phyloP scores from a whole-genome alignment of 2,113 vertebrate genomes.

The Arenaria interpres region DNA sequence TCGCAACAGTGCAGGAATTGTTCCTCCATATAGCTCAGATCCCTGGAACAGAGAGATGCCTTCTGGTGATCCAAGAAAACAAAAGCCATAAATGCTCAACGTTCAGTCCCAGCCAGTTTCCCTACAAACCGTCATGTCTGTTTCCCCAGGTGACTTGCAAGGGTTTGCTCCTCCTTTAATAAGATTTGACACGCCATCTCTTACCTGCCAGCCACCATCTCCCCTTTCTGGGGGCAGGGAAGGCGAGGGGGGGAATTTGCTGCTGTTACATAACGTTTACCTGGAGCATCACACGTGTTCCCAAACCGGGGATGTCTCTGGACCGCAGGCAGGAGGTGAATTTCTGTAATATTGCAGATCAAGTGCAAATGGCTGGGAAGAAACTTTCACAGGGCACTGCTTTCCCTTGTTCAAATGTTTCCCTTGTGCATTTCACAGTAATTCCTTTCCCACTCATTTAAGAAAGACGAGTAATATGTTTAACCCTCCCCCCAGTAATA shows the following conservation, averaged over 20 bases:
- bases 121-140: not conserved
- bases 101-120: not conserved
- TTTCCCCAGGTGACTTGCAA: constrained; percentile 3
- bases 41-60: not conserved
- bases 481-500: not conserved
- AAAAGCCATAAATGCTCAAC: constrained; percentile 5
- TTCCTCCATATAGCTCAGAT: not conserved
- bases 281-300: constrained; percentile 59
- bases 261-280: constrained; percentile 72
- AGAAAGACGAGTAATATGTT: not conserved
- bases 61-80: not conserved
- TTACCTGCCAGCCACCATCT: constrained; percentile 47
- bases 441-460: not conserved
- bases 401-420: not conserved
- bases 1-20: not conserved
- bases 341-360: not conserved
- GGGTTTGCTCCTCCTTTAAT: not conserved
- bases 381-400: constrained; percentile 20
- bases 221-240: not conserved
- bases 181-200: constrained; percentile 19
- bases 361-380: not conserved
- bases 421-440: not conserved
- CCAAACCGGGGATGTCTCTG: constrained; percentile 47
- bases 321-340: not conserved
- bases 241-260: not conserved